A percentile compares a stretch with the other conserved stretches of the same genome.
These are phyloP conservation scores for Chalcosyrphus nemorum DNA, from an alignment of 2,888 invertebrate species.

Conservation along the genomic window DNA sequence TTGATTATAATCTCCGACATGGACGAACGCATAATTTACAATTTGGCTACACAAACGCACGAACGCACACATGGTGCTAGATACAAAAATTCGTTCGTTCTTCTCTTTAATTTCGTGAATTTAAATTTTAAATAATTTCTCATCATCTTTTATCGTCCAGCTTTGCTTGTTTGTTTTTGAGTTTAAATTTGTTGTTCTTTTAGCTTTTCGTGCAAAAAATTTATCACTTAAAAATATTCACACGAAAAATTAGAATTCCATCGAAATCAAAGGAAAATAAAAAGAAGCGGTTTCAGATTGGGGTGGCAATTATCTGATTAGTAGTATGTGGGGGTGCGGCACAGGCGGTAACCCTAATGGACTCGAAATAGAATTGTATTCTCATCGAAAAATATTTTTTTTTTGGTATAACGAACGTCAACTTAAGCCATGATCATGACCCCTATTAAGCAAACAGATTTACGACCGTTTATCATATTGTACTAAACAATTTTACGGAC, in stretches of 20 bases:
- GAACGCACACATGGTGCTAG: background rate
- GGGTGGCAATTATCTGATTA: background rate
- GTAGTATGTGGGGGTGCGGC: background rate
- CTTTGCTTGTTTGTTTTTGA: background rate
- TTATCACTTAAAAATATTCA: constrained; percentile 8
- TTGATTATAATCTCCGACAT: background rate
- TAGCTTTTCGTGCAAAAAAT: background rate
- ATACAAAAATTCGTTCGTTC: background rate
- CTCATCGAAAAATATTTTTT: background rate
- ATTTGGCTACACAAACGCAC: background rate
- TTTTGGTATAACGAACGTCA: background rate
- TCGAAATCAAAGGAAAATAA: constrained; percentile 8
- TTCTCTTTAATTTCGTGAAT: background rate
- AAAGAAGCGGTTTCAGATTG: background rate
- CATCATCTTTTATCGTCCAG: background rate
- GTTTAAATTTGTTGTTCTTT: too few relatives aligned
- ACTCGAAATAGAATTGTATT: background rate
- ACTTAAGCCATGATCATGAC: background rate
- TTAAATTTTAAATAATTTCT: background rate
- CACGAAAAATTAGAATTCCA: background rate
- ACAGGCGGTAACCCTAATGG: background rate
- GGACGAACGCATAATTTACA: background rate
- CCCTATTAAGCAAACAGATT: background rate
- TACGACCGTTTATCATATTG: background rate
- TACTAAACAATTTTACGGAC: background rate